A percentile compares a stretch with the other conserved stretches of the same genome.
Conservation (phyloP, 1,140 invertebrate species). For the Tyrophagus putrescentiae region DNA sequence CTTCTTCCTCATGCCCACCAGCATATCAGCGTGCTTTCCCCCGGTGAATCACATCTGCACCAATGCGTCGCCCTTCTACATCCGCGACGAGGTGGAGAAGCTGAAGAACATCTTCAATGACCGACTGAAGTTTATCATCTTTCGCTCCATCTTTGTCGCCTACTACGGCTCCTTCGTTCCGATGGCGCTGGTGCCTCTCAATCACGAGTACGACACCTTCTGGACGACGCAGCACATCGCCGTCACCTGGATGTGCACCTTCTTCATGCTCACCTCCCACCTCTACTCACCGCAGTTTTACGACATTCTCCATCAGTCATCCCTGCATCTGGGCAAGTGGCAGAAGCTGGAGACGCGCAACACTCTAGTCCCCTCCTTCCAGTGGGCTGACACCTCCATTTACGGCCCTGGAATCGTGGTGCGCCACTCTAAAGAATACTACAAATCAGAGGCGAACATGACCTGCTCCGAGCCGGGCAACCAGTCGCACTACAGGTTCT, state of each 20-base stretch:
- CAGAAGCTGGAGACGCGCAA: slow-evolving; percentile 49
- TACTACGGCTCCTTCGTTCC: slow-evolving; percentile 83
- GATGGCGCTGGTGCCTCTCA: slow-evolving; percentile 66
- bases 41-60: slow-evolving; percentile 32
- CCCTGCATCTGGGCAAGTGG: slow-evolving; percentile 77
- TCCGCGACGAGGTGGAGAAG: slow-evolving; percentile 67
- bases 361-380: slow-evolving; percentile 44
- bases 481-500: slow-evolving; percentile 59
- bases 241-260: slow-evolving; percentile 63
- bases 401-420: slow-evolving; percentile 46
- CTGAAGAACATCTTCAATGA: slow-evolving; percentile 72
- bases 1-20: slow-evolving; percentile 16
- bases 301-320: slow-evolving; percentile 71
- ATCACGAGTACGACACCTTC: slow-evolving; percentile 65
- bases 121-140: slow-evolving; percentile 71
- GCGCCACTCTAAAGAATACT: slow-evolving; percentile 58
- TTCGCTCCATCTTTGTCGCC: slow-evolving; percentile 70
- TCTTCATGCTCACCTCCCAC: slow-evolving; percentile 63
- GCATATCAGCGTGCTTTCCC: slow-evolving; percentile 11
- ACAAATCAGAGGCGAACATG: slow-evolving; percentile 57
- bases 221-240: slow-evolving; percentile 66
- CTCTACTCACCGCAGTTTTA: slow-evolving; percentile 59
- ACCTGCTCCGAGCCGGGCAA: slow-evolving; percentile 67
- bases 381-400: slow-evolving; percentile 25
- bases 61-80: slow-evolving; percentile 35